A percentile compares a stretch with the other conserved stretches of the same genome.
Conservation (phyloP, 2,113 vertebrate species). For the Bufo bufo region DNA sequence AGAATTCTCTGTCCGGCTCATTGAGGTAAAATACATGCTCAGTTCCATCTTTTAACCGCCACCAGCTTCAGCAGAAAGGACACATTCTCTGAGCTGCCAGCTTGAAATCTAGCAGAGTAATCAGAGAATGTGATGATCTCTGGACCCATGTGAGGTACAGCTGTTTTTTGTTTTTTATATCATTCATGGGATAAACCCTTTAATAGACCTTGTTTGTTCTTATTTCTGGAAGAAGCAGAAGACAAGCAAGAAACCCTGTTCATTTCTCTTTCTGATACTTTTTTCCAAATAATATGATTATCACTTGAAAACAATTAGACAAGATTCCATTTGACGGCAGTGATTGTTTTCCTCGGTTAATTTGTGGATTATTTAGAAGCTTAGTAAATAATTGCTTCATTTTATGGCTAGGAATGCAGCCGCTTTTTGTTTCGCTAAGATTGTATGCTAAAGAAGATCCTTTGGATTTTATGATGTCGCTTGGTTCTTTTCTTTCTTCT, state of each 20-base stretch:
- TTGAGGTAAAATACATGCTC: too few species aligned
- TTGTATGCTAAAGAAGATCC: constrained; percentile 19
- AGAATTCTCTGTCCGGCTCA: too few species aligned
- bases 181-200: too few species aligned
- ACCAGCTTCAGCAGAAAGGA: too few species aligned
- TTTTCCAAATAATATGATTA: constrained; percentile 29
- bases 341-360: constrained; percentile 49
- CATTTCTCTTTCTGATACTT: constrained; percentile 2
- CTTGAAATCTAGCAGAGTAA: too few species aligned
- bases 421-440: constrained; percentile 50
- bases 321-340: constrained; percentile 29
- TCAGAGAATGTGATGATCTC: too few species aligned
- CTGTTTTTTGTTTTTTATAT: too few species aligned
- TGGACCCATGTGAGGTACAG: too few species aligned
- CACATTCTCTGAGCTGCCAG: too few species aligned
- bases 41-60: too few species aligned
- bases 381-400: constrained; percentile 43
- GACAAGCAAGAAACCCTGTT: background rate
- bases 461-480: constrained; percentile 34
- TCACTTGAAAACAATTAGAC: constrained; percentile 27
- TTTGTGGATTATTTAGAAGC: constrained; percentile 49
- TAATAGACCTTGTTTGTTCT: background rate
- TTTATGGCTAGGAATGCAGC: constrained; percentile 29
- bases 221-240: background rate
- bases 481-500: constrained; percentile 21